A percentile compares a stretch with the other conserved stretches of the same genome.
These are phyloP conservation scores for Chionis minor DNA, from an alignment of 2,113 vertebrate species.

Conservation along the genomic window DNA sequence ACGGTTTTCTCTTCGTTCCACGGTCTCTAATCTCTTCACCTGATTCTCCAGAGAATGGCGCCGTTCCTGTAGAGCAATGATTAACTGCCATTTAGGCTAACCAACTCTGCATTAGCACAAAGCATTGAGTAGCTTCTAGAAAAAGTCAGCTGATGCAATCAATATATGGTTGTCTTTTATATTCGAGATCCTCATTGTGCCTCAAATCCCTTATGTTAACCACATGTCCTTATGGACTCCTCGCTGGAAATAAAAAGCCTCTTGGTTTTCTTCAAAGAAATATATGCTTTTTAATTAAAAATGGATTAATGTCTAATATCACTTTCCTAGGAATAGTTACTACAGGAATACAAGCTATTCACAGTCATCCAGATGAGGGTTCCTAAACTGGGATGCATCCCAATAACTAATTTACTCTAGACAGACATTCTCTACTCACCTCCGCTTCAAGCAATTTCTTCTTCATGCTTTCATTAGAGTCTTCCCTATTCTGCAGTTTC, in stretches of 20 bases:
- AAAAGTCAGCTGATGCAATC: background rate
- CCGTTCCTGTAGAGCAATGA: slow-evolving; percentile 85
- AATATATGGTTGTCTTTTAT: background rate
- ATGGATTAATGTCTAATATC: background rate
- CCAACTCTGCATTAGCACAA: background rate
- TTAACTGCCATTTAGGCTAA: background rate
- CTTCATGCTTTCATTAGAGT: slow-evolving; percentile 92
- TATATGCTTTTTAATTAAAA: background rate
- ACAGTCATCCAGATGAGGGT: background rate
- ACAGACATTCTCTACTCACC: slow-evolving; percentile 68
- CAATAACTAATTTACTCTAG: background rate
- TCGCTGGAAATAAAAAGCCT: background rate
- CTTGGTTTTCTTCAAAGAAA: background rate
- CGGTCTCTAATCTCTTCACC: slow-evolving; percentile 95
- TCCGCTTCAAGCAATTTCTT: slow-evolving; percentile 92
- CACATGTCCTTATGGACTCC: background rate
- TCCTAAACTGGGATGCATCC: background rate
- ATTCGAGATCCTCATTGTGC: background rate
- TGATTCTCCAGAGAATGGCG: slow-evolving; percentile 97
- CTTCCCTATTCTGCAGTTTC: slow-evolving; percentile 90
- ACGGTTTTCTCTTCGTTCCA: slow-evolving; percentile 93
- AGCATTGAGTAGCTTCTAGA: background rate
- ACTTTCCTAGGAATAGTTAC: background rate
- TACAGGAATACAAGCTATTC: background rate
- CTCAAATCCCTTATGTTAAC: background rate